Base-by-base conservation (phyloP, 2,797 vertebrate genomes). In the Philypnodon macrostomus region DNA sequence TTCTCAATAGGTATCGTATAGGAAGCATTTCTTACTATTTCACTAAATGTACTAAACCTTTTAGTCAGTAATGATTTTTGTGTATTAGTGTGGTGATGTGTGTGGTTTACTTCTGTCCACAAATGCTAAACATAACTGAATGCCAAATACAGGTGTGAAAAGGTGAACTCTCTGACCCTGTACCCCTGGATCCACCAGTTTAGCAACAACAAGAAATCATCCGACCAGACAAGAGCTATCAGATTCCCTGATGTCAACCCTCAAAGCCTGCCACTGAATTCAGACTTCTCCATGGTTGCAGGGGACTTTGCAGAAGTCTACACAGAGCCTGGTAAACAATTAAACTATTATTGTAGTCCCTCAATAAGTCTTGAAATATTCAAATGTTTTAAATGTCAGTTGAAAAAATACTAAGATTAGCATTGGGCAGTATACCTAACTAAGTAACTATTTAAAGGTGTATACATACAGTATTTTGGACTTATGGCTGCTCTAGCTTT, bases 151-250 rank as follows among this genome's bases (percentile, higher is more conserved):
- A 99, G 97, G 92, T 99, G 96, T 87, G 93, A 93, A 79, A 84
- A 91, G 79, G 87, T 95, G 78, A 97, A 99, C 67, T 90, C 91
- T 58, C 85, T 91, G 80, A 95, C 91, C 56, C 85, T 98, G 82
- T 98, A 97, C 83, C 97, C 97, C 37, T 99, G 97, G 97, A 93
- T 98, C 78, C 96, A 98, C 89, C 97, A 98, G 75, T 98, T 97
- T 86, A 99, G 97, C 85, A 99, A 99, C 91, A 98, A 98, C 83
- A 92, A 93, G 86, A 92, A 85, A 81, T 95, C 93, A 34, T 87
- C 89, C 23, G 96, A 99, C 91, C 97, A 98, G 80, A 97, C 91
- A 41, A 91, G 95, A 67, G 88, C 94, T 2, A 85, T 98, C 82
- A 87, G 86, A 73, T 98, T 99, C 65, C 97, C 97, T 27, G 97